phyloP scores from a whole-genome alignment of 2,797 vertebrate species.

The Salmo trutta region DNA sequence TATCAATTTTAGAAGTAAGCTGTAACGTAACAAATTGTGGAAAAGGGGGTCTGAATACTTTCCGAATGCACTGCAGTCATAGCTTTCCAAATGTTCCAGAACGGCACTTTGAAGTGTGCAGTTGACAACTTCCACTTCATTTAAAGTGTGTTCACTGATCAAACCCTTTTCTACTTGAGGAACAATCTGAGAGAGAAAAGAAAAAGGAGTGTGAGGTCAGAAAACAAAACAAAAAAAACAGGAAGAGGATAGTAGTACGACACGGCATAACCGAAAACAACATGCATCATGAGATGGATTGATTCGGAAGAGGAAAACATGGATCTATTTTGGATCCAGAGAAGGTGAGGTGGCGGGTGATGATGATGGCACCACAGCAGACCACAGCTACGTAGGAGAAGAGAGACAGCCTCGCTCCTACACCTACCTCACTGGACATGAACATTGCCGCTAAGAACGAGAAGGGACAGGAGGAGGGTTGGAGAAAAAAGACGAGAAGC shows the following conservation, averaged over 20 bases:
- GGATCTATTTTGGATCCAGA: conserved; percentile 17
- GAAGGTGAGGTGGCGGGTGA: conserved; percentile 10
- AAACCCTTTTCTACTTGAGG: not conserved
- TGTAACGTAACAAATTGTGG: no score
- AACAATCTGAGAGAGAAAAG: not conserved
- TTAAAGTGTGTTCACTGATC: not conserved
- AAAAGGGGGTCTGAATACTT: no score
- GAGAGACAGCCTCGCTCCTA: conserved; percentile 14
- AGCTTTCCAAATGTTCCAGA: not conserved
- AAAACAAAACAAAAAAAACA: conserved; percentile 4
- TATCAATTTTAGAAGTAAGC: no score
- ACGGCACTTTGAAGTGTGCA: not conserved
- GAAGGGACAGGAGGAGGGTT: conserved; percentile 36
- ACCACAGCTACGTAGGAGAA: conserved; percentile 12
- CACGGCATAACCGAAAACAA: conserved; percentile 17
- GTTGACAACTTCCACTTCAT: not conserved
- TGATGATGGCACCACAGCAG: conserved; percentile 14
- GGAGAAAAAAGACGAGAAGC: conserved; percentile 49
- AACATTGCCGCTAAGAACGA: conserved; percentile 53
- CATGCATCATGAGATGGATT: conserved; percentile 28
- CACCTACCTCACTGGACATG: conserved; percentile 63
- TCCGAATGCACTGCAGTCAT: not conserved
- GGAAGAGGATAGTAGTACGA: conserved; percentile 21
- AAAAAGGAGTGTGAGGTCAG: not conserved
- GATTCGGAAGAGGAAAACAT: not conserved